Conservation (phyloP, 2,113 vertebrate species). For the Brevimyrus niger region DNA sequence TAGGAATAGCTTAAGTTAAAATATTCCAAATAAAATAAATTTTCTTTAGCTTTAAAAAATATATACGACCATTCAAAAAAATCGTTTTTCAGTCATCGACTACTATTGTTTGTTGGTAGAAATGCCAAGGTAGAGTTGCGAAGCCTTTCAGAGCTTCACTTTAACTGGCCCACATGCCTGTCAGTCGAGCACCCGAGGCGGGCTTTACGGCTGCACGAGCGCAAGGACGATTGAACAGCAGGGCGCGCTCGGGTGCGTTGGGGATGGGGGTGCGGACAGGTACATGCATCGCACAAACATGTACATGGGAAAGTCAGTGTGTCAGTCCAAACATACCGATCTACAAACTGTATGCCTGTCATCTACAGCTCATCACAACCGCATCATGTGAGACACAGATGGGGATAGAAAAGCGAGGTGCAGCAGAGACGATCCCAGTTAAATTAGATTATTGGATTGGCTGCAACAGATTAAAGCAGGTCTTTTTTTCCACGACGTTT, state of each 20-base stretch:
- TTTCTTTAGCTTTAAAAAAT: neutral
- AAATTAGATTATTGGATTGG: slow-evolving; percentile 31
- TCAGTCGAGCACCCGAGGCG: slow-evolving; percentile 41
- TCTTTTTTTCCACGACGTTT: slow-evolving; percentile 6
- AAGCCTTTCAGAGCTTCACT: neutral
- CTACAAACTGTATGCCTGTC: neutral
- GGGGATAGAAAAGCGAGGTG: neutral
- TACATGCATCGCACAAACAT: neutral
- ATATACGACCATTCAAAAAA: neutral
- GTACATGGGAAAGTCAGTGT: slow-evolving; percentile 4
- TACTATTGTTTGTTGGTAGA: neutral
- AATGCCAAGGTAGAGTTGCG: neutral
- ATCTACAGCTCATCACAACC: neutral
- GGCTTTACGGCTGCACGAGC: slow-evolving; percentile 43
- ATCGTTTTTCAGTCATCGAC: neutral
- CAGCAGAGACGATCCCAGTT: slow-evolving; percentile 24
- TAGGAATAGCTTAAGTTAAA: neutral
- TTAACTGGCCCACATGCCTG: slow-evolving; percentile 29
- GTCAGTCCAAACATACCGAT: neutral
- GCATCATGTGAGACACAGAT: slow-evolving; percentile 11
- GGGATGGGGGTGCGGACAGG: neutral
- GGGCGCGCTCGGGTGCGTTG: neutral
- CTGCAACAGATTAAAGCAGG: slow-evolving; percentile 26
- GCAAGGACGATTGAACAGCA: slow-evolving; percentile 41
- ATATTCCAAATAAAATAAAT: neutral